Evolutionary conservation across 2,797 vertebrate genomes (phyloP), one percentile per base, ranked within the genome.

Genomic region (Cryptoblepharus egeriae): DNA sequence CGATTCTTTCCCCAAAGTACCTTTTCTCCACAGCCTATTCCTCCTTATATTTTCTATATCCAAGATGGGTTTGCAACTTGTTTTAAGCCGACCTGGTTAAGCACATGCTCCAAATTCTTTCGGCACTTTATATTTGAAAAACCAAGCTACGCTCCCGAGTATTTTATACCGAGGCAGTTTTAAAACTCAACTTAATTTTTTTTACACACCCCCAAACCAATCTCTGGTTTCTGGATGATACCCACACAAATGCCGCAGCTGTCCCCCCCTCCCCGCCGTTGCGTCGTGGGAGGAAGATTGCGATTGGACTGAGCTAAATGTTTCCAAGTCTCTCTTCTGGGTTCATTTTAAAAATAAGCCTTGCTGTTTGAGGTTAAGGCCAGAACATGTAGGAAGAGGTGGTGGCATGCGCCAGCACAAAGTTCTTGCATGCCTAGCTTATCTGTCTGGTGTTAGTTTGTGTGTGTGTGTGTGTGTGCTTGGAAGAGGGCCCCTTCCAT

Each of bases 381-480:
- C 42, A 0, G 1, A 77, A 57, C 0, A 2, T 64, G 12, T 8
- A 13, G 68, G 72, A 58, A 32, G 58, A 60, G 57, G 39, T 45
- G 45, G 64, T 1, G 0, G 69, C 20, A 1, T 61, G 76, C 24
- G 26, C 45, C 55, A 20, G 24, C 12, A 2, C n/a, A 13, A 35
- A 70, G 28, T 4, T 5, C n/a, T 49, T 10, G 30, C 49, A 0
- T 90, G 88, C 91, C 91, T 79, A 79, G 55, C 80, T 93, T 90
- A 87, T 92, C 88, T 85, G 78, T 81, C 87, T 74, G 60, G 79
- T 78, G 83, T 75, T 77, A 83, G 85, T 30, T 80, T 79, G 88
- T 82, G 24, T 85, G 89, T 88, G 76, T 69, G 67, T 39, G 20
- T 68, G 35, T 73, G n/a, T n/a, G n/a, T n/a, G n/a, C n/a, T 18